These are phyloP conservation scores for Coregonus clupeaformis DNA, from an alignment of 2,113 vertebrate species.

Conservation along the genomic window DNA sequence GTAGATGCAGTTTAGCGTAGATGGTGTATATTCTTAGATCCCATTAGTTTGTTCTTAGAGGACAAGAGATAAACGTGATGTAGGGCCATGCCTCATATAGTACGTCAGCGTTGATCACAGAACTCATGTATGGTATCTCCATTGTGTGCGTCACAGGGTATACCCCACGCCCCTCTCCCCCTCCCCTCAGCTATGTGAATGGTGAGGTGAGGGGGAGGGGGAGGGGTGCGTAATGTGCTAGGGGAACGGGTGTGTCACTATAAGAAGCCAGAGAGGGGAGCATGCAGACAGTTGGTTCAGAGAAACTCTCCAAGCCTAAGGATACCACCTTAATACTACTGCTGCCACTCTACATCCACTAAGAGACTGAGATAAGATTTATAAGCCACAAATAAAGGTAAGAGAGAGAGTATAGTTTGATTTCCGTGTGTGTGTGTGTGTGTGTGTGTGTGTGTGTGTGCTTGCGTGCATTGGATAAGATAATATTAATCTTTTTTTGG, in stretches of 20 bases:
- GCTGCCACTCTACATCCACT: slow-evolving; percentile 34
- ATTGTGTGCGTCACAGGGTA: slow-evolving; percentile 63
- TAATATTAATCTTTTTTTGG: too few relatives aligned
- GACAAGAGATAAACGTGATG: slow-evolving; percentile 51
- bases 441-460: too few relatives aligned
- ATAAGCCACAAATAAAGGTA: slow-evolving; percentile 63
- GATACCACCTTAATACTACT: slow-evolving; percentile 63
- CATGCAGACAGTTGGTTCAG: slow-evolving; percentile 65
- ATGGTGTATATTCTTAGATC: too few relatives aligned
- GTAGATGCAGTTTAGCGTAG: too few relatives aligned
- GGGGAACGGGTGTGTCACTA: slow-evolving; percentile 75
- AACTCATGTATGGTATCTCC: slow-evolving; percentile 31
- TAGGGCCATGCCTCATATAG: slow-evolving; percentile 36
- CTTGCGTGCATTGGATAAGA: too few relatives aligned
- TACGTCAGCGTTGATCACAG: slow-evolving; percentile 62
- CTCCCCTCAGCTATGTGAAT: slow-evolving; percentile 31
- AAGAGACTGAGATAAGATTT: slow-evolving; percentile 32
- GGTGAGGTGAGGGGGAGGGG: slow-evolving; percentile 31
- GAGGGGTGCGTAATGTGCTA: slow-evolving; percentile 56
- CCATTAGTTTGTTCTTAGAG: background rate
- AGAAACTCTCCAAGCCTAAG: slow-evolving; percentile 63
- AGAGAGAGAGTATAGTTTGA: slow-evolving; percentile 24
- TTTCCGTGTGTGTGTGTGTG: too few relatives aligned
- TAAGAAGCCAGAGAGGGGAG: slow-evolving; percentile 74
- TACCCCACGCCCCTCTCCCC: slow-evolving; percentile 58